Conservation (phyloP, 1,140 invertebrate genomes). For the Drosophila nannoptera region DNA sequence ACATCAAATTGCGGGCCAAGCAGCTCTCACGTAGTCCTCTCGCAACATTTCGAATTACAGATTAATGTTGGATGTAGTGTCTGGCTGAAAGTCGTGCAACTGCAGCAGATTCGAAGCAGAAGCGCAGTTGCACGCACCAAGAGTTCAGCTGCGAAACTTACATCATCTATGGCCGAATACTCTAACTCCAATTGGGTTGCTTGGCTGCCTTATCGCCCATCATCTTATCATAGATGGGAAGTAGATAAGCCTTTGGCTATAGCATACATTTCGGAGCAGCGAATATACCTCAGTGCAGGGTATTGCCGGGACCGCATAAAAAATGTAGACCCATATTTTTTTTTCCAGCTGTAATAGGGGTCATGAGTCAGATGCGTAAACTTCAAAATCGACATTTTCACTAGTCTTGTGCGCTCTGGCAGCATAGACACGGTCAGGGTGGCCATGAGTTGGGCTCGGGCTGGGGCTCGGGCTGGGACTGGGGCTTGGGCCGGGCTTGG, state of each 20-base stretch:
- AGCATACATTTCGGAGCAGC: background rate
- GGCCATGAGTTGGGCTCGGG: no score
- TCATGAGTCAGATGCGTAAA: conserved; percentile 38
- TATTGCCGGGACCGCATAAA: background rate
- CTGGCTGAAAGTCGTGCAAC: background rate
- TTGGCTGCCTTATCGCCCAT: background rate
- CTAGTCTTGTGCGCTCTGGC: conserved; percentile 45
- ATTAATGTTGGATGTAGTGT: conserved; percentile 1
- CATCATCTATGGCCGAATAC: conserved; percentile 7
- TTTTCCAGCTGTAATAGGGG: conserved; percentile 39
- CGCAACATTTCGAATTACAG: conserved; percentile 2
- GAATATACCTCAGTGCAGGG: background rate
- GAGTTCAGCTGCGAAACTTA: conserved; percentile 7
- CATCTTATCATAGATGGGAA: background rate
- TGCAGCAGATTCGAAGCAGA: background rate
- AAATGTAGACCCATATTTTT: background rate
- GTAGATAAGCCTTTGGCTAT: background rate
- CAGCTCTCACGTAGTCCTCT: conserved; percentile 1
- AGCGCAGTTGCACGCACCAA: background rate
- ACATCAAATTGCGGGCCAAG: background rate
- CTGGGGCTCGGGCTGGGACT: no score
- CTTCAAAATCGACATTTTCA: conserved; percentile 73
- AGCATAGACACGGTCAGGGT: conserved; percentile 14
- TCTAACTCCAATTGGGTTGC: background rate
- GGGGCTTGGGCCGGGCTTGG: no score